These are phyloP conservation scores for Ptychoptera contaminata DNA, from an alignment of 2,888 invertebrate species.

Conservation along the genomic window DNA sequence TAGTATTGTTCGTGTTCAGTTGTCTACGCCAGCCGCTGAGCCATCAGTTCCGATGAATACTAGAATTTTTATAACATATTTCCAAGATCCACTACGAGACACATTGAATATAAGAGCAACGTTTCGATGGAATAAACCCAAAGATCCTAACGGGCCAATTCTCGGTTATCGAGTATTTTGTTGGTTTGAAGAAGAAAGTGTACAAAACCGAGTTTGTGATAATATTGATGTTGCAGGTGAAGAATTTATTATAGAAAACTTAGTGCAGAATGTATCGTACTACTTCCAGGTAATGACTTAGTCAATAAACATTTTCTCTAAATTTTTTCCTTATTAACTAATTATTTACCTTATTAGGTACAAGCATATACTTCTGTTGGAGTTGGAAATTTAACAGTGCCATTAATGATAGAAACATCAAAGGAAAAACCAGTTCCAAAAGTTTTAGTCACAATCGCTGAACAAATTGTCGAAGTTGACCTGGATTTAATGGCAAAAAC, in stretches of 20 bases:
- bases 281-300: conserved; percentile 33
- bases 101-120: conserved; percentile 36
- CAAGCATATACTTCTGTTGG: conserved; percentile 68
- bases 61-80: conserved; percentile 52
- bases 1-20: conserved; percentile 39
- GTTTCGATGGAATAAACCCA: conserved; percentile 69
- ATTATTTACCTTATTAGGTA: conserved; percentile 31
- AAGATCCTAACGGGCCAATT: conserved; percentile 56
- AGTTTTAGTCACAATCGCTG: conserved; percentile 55
- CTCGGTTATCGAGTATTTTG: conserved; percentile 47
- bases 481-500: conserved; percentile 51
- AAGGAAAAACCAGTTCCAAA: conserved; percentile 64
- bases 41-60: conserved; percentile 60
- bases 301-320: conserved; percentile 13
- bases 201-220: conserved; percentile 37
- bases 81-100: conserved; percentile 22
- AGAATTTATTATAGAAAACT: conserved; percentile 37
- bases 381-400: conserved; percentile 50
- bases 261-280: conserved; percentile 46
- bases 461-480: conserved; percentile 59
- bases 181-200: conserved; percentile 38
- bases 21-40: conserved; percentile 64
- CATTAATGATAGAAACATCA: conserved; percentile 48
- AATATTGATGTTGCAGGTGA: conserved; percentile 15
- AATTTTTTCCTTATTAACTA: too few relatives aligned